phyloP scores from a whole-genome alignment of 1,140 invertebrate genomes.

The Papilio machaon region DNA sequence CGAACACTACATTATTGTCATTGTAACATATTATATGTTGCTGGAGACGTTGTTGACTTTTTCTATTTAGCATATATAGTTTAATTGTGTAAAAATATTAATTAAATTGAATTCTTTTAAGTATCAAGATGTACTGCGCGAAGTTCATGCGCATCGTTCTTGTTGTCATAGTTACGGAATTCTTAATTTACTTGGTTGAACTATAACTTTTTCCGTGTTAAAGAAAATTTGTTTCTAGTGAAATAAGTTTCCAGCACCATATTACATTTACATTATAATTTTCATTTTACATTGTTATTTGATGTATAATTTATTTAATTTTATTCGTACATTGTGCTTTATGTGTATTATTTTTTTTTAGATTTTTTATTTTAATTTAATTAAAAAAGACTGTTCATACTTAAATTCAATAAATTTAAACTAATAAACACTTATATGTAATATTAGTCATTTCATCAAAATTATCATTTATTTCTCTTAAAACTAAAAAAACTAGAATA shows the following conservation, averaged over 20 bases:
- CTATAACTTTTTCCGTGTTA: too few relatives aligned
- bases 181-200: too few relatives aligned
- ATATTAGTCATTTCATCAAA: too few relatives aligned
- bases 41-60: background rate
- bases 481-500: too few relatives aligned
- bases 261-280: conserved; percentile 10
- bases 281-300: background rate
- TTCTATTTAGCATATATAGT: background rate
- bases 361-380: background rate
- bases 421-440: too few relatives aligned
- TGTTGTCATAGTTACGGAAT: background rate
- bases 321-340: conserved; percentile 15
- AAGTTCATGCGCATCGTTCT: background rate
- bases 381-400: too few relatives aligned
- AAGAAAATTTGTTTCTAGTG: too few relatives aligned
- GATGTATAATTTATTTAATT: background rate
- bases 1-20: conserved; percentile 27
- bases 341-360: conserved; percentile 3
- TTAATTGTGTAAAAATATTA: background rate
- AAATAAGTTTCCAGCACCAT: background rate
- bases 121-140: background rate
- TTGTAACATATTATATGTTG: conserved; percentile 24
- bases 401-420: too few relatives aligned
- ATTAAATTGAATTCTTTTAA: background rate
- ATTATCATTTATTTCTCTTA: too few relatives aligned